Base-by-base conservation (phyloP, 2,797 vertebrate species). In the Siniperca scherzeri region DNA sequence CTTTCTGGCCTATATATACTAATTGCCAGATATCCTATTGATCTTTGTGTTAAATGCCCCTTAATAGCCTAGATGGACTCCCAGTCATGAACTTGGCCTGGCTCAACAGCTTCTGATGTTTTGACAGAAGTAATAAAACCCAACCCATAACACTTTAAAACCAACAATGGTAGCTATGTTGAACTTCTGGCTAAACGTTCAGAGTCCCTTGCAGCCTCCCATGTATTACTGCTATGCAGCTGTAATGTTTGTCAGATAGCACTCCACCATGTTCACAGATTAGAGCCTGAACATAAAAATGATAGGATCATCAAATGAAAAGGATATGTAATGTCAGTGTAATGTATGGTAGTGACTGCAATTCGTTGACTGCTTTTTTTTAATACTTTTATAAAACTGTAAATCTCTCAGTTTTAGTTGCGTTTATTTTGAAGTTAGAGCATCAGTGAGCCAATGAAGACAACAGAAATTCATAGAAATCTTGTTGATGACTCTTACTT, bases 101-200 rank as follows among this genome's bases (percentile, higher is more conserved):
- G 88, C 90, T 94, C 90, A 87, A 90, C 89, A 90, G 94, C 90
- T 89, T 93, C 87, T 92, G 91, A 89, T 95, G 94, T 95, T 96
- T 95, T 95, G 95, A 96, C 93, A 95, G 94, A 93, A 86, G 92
- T 94, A 94, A 94, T 95, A 95, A 95, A 96, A 95, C 88, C 91
- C 91, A 94, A 92, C 92, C 93, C 93, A 94, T 93, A 94, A 94
- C 93, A 93, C 87, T 93, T 95, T 93, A 94, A 95, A 95, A 91
- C 91, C 94, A 94, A 94, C 93, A 94, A 93, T 94, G 90, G 92
- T 76, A 92, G 93, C 93, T 91, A 93, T 92, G 92, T 94, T 92
- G 89, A 92, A 93, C 89, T 89, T 93, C 92, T 92, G 92, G 87
- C 92, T 90, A 85, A 94, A 89, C 78, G 72, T 33, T 90, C 83